These are phyloP conservation scores for Drosophila rellima DNA, from an alignment of 2,888 invertebrate genomes.

Conservation along the genomic window DNA sequence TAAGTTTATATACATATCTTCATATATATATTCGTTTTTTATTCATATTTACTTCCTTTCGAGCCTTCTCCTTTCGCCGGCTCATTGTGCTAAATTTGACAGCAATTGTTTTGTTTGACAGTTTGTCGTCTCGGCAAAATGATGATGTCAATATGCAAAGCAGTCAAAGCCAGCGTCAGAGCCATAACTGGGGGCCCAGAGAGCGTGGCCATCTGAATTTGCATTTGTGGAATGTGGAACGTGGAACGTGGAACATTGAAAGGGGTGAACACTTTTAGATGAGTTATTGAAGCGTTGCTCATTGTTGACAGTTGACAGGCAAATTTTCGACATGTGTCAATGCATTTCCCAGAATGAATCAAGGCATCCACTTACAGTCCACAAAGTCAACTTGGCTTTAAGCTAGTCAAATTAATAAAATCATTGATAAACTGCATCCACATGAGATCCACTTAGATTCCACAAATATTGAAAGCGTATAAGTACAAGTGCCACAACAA, in stretches of 20 bases:
- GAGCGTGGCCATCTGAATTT: conserved; percentile 41
- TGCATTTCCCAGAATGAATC: conserved; percentile 5
- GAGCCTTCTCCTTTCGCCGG: conserved; percentile 33
- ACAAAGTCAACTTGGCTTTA: neutral
- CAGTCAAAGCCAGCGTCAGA: conserved; percentile 44
- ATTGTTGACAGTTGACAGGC: conserved; percentile 50
- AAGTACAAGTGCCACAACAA: neutral
- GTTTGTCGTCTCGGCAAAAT: conserved; percentile 76
- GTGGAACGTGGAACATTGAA: conserved; percentile 39
- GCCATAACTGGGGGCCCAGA: conserved; percentile 28
- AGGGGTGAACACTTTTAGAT: conserved; percentile 46
- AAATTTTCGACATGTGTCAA: conserved; percentile 49
- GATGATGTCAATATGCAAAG: conserved; percentile 80
- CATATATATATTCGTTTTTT: conserved; percentile 5
- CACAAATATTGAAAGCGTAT: neutral
- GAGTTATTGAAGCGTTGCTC: conserved; percentile 62
- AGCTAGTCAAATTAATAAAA: neutral
- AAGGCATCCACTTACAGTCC: conserved; percentile 14
- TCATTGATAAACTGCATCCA: neutral
- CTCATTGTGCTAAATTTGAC: conserved; percentile 77
- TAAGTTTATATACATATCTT: conserved; percentile 22
- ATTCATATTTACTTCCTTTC: conserved; percentile 33
- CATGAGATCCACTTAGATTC: neutral
- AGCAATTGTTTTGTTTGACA: conserved; percentile 81
- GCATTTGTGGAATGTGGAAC: conserved; percentile 28